Percentiles rank a stretch among this genome's conserved stretches.
These are phyloP conservation scores for Hesperia comma DNA, from an alignment of 2,888 invertebrate species.

Conservation along the genomic window DNA sequence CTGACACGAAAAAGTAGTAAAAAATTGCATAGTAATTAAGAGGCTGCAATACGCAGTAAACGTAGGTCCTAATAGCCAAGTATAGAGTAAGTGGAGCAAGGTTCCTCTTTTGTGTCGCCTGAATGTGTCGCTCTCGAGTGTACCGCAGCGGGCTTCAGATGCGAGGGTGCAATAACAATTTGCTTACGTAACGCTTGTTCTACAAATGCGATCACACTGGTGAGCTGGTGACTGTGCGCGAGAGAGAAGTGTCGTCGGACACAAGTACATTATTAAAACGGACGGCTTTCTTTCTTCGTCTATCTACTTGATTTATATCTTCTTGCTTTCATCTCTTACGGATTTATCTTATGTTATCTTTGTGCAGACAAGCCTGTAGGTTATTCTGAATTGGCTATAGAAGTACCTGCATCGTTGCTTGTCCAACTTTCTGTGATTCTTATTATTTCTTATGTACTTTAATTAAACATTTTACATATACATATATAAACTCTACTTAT, in stretches of 20 bases:
- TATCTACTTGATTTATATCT: not conserved
- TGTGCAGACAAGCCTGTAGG: not conserved
- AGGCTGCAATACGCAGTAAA: conserved; percentile 1
- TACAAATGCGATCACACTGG: conserved; percentile 15
- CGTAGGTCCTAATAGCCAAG: conserved; percentile 19
- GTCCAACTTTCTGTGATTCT: not conserved
- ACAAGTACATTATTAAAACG: conserved; percentile 11
- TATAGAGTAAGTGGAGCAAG: conserved; percentile 23
- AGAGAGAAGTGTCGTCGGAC: not conserved
- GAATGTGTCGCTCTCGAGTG: conserved; percentile 15
- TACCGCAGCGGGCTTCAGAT: conserved; percentile 19
- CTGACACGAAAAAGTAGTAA: no score
- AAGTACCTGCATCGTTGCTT: not conserved
- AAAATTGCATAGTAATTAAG: not conserved
- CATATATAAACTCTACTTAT: no score
- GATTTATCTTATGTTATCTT: not conserved
- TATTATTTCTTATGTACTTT: no score
- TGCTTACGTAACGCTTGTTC: conserved; percentile 24
- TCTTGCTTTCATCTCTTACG: not conserved
- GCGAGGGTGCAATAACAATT: conserved; percentile 28
- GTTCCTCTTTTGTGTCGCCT: conserved; percentile 24
- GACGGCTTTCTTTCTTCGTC: not conserved
- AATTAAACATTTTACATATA: no score
- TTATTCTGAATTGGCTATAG: not conserved
- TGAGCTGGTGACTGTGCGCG: not conserved